A percentile compares a stretch with the other conserved stretches of the same genome.
These are phyloP conservation scores for Hemiprocne comata DNA, from an alignment of 2,113 vertebrate species.

Conservation along the genomic window DNA sequence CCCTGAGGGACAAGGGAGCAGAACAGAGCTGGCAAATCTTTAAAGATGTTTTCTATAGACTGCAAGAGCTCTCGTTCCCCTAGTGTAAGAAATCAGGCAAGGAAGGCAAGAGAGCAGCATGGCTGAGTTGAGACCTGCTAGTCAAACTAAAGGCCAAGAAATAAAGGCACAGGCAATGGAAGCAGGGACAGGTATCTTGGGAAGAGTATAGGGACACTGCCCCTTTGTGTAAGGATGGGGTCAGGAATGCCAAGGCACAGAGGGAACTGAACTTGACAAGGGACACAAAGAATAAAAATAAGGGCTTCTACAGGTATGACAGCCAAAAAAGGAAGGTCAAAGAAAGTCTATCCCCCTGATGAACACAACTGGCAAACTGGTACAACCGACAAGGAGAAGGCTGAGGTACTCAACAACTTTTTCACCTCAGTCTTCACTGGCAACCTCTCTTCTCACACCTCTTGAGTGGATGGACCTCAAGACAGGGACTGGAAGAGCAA, in stretches of 20 bases:
- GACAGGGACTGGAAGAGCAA: background rate
- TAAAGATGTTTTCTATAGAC: too few relatives aligned
- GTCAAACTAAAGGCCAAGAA: background rate
- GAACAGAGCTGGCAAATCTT: too few relatives aligned
- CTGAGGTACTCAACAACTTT: background rate
- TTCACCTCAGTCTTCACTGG: too few relatives aligned
- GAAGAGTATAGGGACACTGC: background rate
- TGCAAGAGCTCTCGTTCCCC: background rate
- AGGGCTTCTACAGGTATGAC: background rate
- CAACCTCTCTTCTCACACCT: too few relatives aligned
- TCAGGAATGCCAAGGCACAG: background rate
- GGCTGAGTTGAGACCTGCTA: too few relatives aligned
- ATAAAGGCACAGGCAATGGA: background rate
- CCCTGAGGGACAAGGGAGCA: too few relatives aligned
- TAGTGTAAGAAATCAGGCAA: background rate
- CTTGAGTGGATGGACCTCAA: too few relatives aligned
- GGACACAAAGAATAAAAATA: background rate
- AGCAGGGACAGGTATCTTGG: background rate
- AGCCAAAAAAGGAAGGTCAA: background rate
- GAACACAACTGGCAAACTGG: background rate
- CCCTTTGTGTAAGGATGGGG: background rate
- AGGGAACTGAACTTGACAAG: background rate
- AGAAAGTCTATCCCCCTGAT: background rate
- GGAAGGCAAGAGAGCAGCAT: too few relatives aligned
- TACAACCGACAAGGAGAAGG: background rate